Conservation (phyloP, 2,797 vertebrate genomes). For the Thaleichthys pacificus region DNA sequence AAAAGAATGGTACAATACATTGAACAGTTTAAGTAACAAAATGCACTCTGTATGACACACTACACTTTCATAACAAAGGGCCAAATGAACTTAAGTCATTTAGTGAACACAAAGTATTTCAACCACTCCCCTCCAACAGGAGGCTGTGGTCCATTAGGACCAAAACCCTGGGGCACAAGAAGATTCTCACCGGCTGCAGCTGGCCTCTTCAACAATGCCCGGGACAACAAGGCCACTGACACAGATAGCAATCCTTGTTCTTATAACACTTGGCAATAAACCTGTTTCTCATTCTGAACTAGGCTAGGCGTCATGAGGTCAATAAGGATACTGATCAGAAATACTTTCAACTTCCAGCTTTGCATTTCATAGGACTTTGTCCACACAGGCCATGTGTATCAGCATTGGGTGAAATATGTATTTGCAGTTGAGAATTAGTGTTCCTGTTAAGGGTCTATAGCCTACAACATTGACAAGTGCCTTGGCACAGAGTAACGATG, state of each 20-base stretch:
- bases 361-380: background rate
- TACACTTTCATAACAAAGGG: background rate
- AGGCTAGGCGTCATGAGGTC: background rate
- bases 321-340: background rate
- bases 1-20: background rate
- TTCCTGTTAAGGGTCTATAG: too few relatives aligned
- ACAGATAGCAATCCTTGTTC: background rate
- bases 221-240: too few relatives aligned
- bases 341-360: background rate
- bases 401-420: background rate
- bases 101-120: too few relatives aligned
- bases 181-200: background rate
- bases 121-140: too few relatives aligned
- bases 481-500: background rate
- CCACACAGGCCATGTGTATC: background rate
- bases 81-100: background rate
- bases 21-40: background rate
- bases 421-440: too few relatives aligned
- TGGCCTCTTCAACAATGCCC: background rate
- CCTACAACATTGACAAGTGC: background rate
- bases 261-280: background rate
- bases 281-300: background rate
- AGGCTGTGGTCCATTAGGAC: too few relatives aligned
- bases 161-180: too few relatives aligned
- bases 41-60: background rate